A percentile compares a stretch with the other conserved stretches of the same genome.
Evolutionary conservation across 37 sponge, comb jelly and placozoan species (phyloP).

Genomic region (Corticium candelabrum): DNA sequence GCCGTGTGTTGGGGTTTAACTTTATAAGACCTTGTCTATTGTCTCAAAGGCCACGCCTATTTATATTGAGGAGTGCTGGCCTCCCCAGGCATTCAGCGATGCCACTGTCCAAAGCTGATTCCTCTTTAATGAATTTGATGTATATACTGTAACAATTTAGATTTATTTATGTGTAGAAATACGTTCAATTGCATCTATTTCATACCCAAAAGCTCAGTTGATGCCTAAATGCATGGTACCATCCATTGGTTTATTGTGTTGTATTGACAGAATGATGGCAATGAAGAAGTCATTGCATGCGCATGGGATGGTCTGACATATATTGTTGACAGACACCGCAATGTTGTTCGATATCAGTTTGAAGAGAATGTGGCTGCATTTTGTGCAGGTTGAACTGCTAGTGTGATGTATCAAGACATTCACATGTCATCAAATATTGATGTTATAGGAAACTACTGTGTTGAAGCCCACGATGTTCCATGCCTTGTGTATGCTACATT

Average conservation of each 20-base stretch:
- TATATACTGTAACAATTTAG: no score
- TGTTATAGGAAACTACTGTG: conserved; percentile 47
- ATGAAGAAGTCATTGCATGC: conserved; percentile 61
- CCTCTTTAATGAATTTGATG: no score
- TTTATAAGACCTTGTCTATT: no score
- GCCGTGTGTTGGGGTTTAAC: no score
- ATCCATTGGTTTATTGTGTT: background rate
- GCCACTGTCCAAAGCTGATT: no score
- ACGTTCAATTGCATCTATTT: no score
- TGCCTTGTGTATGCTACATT: conserved; percentile 67
- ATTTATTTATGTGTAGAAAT: no score
- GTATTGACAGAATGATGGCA: conserved; percentile 39
- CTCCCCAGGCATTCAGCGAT: no score
- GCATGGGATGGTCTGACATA: conserved; percentile 79
- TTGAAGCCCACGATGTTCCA: conserved; percentile 23
- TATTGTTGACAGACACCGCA: conserved; percentile 40
- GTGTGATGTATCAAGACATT: background rate
- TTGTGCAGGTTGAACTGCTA: conserved; percentile 27
- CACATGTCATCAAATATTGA: background rate
- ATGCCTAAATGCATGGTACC: no score
- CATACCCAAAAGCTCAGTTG: no score
- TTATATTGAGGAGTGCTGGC: no score
- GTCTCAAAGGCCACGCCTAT: no score
- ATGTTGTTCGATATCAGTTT: conserved; percentile 39
- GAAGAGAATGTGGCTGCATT: conserved; percentile 67